Base-by-base conservation (phyloP, 2,888 invertebrate genomes). In the Tortricodes alternella region DNA sequence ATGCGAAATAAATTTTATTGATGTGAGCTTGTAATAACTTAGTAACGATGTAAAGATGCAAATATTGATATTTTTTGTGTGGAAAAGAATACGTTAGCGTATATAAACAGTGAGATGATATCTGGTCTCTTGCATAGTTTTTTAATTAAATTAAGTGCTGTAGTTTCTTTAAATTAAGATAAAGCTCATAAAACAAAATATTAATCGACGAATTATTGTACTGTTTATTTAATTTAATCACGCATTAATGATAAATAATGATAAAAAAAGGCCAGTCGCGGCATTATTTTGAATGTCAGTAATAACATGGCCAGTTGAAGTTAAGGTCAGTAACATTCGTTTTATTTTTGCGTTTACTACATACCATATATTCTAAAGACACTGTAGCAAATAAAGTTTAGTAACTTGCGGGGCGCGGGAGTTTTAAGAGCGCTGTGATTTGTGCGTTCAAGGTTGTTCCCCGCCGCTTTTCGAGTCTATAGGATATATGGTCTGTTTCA, bases 111-210 rank as follows among this genome's bases (percentile, higher is more conserved):
- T 58, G 51, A 46, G 46, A 51, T 34, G 46, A 52, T 56, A 13
- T 70, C 67, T 69, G 71, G 70, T 70, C 67, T 62, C 56, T 46
- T 58, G 35, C 52, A 21, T 24, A 41, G 50, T 53, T 58, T 48
- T 48, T 37, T 59, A 64, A 64, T 15, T 39, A 15, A 32, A 15
- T 16, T 41, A 32, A 27, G 24, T 13, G 21, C 7, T 32, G 8
- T 35, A 46, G 21, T 46, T 27, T 41, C 15, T 41, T 55, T 24
- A 34, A 34, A 23, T 16, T 19, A 39, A 39, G 29, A 32, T 18
- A 39, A 38, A 37, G 37, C 1, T 23, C 34, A n/a, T 51, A 43
- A n/a, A 15, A 16, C 7, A 23, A 16, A 23, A 41, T 48, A 35
- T 44, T 37, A 35, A 32, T 55, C 29, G 44, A 37, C 13, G 64